Evolutionary conservation across 2,888 invertebrate species (phyloP).

Genomic region (Drosophila recens): DNA sequence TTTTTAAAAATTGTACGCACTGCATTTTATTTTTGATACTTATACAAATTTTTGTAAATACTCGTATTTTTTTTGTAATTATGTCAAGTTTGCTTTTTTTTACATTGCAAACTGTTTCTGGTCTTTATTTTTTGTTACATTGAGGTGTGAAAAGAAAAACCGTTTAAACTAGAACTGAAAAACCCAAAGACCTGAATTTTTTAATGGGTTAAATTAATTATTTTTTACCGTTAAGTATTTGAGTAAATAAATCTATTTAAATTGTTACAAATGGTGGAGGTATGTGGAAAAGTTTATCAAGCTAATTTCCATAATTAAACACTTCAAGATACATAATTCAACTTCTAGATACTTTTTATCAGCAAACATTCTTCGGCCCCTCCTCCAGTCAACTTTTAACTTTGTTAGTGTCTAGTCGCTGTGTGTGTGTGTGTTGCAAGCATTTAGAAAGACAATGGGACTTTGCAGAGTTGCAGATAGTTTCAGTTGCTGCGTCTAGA

Average conservation of each 20-base stretch:
- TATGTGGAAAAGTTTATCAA: constrained; percentile 10
- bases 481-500: constrained; percentile 18
- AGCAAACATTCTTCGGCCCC: constrained; percentile 22
- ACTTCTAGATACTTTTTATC: constrained; percentile 29
- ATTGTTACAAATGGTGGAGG: not conserved
- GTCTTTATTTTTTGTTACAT: constrained; percentile 30
- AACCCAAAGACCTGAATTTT: constrained; percentile 57
- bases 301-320: constrained; percentile 47
- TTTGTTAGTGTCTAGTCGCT: constrained; percentile 2
- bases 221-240: not conserved
- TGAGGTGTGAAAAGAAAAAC: constrained; percentile 54
- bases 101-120: constrained; percentile 13
- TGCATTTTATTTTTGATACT: constrained; percentile 59
- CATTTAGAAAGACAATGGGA: constrained; percentile 18
- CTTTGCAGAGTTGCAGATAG: constrained; percentile 15
- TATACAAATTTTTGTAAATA: constrained; percentile 43
- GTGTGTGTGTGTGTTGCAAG: constrained; percentile 16
- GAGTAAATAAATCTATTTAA: constrained; percentile 21
- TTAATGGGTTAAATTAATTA: constrained; percentile 35
- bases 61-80: constrained; percentile 66
- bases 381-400: constrained; percentile 4
- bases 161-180: constrained; percentile 35
- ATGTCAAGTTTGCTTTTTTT: constrained; percentile 76
- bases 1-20: constrained; percentile 74
- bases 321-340: constrained; percentile 31